A percentile compares a stretch with the other conserved stretches of the same genome.
Evolutionary conservation across 2,888 invertebrate genomes (phyloP).

Genomic region (Blomia tropicalis): DNA sequence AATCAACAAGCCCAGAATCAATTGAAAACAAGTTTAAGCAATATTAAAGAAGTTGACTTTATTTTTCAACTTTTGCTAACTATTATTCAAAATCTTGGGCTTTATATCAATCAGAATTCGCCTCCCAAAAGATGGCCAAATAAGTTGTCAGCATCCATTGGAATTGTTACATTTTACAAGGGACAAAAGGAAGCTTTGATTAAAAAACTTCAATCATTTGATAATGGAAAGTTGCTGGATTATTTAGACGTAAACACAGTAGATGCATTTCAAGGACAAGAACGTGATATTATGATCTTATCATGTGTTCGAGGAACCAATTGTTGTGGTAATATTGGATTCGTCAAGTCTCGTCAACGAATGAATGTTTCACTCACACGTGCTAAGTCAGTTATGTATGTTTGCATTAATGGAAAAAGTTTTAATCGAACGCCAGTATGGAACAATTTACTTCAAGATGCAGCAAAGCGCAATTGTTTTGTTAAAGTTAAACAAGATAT

Average conservation of each 20-base stretch:
- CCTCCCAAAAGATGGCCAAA: no score
- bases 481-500: neutral
- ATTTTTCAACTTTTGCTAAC: slow-evolving; percentile 41
- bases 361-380: slow-evolving; percentile 74
- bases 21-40: slow-evolving; percentile 32
- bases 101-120: neutral
- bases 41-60: slow-evolving; percentile 47
- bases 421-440: neutral
- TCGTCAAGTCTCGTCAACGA: slow-evolving; percentile 56
- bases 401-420: slow-evolving; percentile 43
- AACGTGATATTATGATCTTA: slow-evolving; percentile 67
- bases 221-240: slow-evolving; percentile 28
- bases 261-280: slow-evolving; percentile 72
- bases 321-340: slow-evolving; percentile 45
- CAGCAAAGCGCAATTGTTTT: neutral
- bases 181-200: slow-evolving; percentile 40
- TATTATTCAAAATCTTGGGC: neutral
- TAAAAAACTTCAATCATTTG: slow-evolving; percentile 26
- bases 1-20: neutral
- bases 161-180: slow-evolving; percentile 55
- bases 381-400: slow-evolving; percentile 52
- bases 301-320: slow-evolving; percentile 57
- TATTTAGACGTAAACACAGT: slow-evolving; percentile 52
- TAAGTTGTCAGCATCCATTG: slow-evolving; percentile 37
- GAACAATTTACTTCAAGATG: neutral